phyloP scores from a whole-genome alignment of 2,888 invertebrate species.

The Bombyx huttoni region DNA sequence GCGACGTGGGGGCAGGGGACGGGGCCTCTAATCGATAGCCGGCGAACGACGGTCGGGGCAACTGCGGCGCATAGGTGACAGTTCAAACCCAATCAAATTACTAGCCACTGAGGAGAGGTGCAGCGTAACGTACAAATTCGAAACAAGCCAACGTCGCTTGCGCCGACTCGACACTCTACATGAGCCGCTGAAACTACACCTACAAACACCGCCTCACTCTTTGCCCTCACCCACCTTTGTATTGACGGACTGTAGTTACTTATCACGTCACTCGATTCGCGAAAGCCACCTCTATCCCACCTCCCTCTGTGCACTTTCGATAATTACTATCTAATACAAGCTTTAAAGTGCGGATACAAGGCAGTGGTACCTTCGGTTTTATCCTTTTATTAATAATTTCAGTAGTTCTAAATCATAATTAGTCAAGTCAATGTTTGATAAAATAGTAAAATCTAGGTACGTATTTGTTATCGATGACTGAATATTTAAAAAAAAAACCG shows the following conservation, averaged over 20 bases:
- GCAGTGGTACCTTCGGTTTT: no score
- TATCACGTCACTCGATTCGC: conserved; percentile 36
- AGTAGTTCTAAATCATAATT: no score
- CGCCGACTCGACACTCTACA: conserved; percentile 23
- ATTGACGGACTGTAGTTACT: conserved; percentile 45
- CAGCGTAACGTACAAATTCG: conserved; percentile 53
- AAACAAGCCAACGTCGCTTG: conserved; percentile 29
- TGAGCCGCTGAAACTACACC: conserved; percentile 28
- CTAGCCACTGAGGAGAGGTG: conserved; percentile 60
- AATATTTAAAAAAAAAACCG: no score
- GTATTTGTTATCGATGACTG: no score
- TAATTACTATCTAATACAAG: conserved; percentile 11
- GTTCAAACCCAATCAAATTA: conserved; percentile 71
- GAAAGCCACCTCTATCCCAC: conserved; percentile 23
- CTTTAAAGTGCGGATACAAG: background rate
- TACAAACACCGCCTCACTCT: conserved; percentile 16
- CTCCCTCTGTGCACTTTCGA: conserved; percentile 17
- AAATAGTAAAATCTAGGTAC: no score
- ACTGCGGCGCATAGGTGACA: conserved; percentile 72
- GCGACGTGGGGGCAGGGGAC: conserved; percentile 53
- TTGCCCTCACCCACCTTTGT: conserved; percentile 28
- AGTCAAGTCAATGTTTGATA: no score
- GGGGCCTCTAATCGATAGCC: conserved; percentile 71
- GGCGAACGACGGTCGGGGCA: conserved; percentile 70
- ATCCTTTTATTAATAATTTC: no score